phyloP scores from a whole-genome alignment of 2,888 invertebrate species.

The Torymus aiolomorphi region DNA sequence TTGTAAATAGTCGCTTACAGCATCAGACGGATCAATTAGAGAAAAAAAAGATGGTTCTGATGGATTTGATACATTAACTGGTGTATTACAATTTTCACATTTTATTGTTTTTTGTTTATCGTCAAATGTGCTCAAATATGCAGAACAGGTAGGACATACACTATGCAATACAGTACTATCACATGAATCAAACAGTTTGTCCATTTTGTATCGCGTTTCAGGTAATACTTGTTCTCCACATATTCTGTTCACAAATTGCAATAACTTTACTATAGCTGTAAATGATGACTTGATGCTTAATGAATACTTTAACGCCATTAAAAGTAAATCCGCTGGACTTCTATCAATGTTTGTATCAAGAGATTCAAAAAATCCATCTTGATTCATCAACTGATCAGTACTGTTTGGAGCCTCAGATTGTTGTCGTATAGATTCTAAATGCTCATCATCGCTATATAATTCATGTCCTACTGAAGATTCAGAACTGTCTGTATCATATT shows the following conservation, averaged over 20 bases:
- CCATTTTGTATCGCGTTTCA: background rate
- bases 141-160: background rate
- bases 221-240: background rate
- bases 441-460: too few relatives aligned
- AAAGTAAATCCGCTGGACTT: background rate
- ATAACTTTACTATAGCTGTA: background rate
- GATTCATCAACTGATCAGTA: too few relatives aligned
- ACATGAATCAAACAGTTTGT: background rate
- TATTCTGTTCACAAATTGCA: background rate
- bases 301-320: background rate
- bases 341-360: too few relatives aligned
- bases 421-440: too few relatives aligned
- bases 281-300: background rate
- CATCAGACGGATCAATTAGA: background rate
- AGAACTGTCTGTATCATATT: too few relatives aligned
- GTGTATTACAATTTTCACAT: background rate
- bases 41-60: background rate
- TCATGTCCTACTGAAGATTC: too few relatives aligned
- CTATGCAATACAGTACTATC: background rate
- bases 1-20: background rate
- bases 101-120: background rate
- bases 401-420: too few relatives aligned
- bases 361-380: too few relatives aligned
- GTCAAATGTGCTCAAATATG: background rate
- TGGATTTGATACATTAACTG: background rate